Percentiles rank a stretch among this genome's conserved stretches.
phyloP scores from a whole-genome alignment of 1,140 invertebrate species.

The Goniozus legneri region DNA sequence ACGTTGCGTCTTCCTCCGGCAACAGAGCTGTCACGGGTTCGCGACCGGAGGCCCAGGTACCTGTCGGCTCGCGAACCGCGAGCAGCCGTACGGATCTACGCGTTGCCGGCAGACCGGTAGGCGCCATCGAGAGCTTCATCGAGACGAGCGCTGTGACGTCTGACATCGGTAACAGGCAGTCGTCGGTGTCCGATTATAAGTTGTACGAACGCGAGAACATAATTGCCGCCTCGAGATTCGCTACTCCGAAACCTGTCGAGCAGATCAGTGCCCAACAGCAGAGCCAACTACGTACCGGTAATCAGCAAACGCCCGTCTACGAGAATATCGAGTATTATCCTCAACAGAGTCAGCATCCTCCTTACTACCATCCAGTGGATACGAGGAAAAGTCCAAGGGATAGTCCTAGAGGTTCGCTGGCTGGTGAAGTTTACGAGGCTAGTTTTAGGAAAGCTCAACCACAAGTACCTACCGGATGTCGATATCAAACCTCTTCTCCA shows the following conservation, averaged over 20 bases:
- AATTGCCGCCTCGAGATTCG: conserved; percentile 72
- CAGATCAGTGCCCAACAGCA: conserved; percentile 41
- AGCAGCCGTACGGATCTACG: conserved; percentile 20
- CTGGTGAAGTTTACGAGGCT: conserved; percentile 58
- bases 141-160: conserved; percentile 42
- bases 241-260: conserved; percentile 70
- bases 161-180: conserved; percentile 17
- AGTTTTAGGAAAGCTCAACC: conserved; percentile 64
- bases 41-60: conserved; percentile 47
- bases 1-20: conserved; percentile 12
- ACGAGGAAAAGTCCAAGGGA: conserved; percentile 42
- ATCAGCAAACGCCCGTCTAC: conserved; percentile 65
- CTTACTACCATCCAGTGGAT: conserved; percentile 62
- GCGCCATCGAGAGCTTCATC: conserved; percentile 58
- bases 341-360: conserved; percentile 52
- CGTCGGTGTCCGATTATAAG: conserved; percentile 55
- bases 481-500: conserved; percentile 49
- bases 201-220: conserved; percentile 64
- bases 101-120: conserved; percentile 33
- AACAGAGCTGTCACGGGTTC: conserved; percentile 30
- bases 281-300: conserved; percentile 19
- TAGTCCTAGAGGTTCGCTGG: conserved; percentile 45
- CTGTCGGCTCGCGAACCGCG: conserved; percentile 31
- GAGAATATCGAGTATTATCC: conserved; percentile 79
- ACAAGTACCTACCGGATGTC: conserved; percentile 64